Percentiles rank a stretch among this genome's conserved stretches.
Evolutionary conservation across 1,140 invertebrate genomes (phyloP).

Genomic region (Solenopsis invicta): DNA sequence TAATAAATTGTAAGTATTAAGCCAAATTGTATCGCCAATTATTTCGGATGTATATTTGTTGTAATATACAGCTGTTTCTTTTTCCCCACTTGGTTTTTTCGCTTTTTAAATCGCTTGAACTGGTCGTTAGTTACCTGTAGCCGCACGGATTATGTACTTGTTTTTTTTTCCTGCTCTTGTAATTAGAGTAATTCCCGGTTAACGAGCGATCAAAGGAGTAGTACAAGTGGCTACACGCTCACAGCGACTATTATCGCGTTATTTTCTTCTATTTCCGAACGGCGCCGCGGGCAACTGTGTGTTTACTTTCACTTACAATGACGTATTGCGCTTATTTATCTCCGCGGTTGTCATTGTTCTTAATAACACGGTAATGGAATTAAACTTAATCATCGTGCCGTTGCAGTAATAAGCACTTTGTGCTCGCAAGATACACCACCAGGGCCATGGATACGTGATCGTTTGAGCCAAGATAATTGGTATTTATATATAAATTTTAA

Average conservation of each 20-base stretch:
- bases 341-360: constrained; percentile 51
- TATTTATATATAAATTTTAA: constrained; percentile 44
- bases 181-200: constrained; percentile 57
- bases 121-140: constrained; percentile 40
- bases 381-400: constrained; percentile 55
- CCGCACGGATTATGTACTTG: constrained; percentile 49
- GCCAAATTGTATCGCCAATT: neutral
- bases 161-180: constrained; percentile 37
- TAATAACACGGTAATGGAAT: constrained; percentile 54
- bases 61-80: neutral
- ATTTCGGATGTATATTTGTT: neutral
- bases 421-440: neutral
- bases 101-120: constrained; percentile 23
- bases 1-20: neutral
- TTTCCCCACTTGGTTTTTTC: neutral
- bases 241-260: constrained; percentile 51
- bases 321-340: constrained; percentile 58
- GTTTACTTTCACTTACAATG: constrained; percentile 58
- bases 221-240: constrained; percentile 35
- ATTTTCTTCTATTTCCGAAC: constrained; percentile 55
- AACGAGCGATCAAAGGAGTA: constrained; percentile 57
- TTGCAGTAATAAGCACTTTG: constrained; percentile 31
- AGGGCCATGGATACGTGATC: constrained; percentile 12
- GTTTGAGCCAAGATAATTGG: constrained; percentile 33
- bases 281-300: constrained; percentile 34